A percentile compares a stretch with the other conserved stretches of the same genome.
These are phyloP conservation scores for Abramis brama DNA, from an alignment of 2,113 vertebrate genomes.

Conservation along the genomic window DNA sequence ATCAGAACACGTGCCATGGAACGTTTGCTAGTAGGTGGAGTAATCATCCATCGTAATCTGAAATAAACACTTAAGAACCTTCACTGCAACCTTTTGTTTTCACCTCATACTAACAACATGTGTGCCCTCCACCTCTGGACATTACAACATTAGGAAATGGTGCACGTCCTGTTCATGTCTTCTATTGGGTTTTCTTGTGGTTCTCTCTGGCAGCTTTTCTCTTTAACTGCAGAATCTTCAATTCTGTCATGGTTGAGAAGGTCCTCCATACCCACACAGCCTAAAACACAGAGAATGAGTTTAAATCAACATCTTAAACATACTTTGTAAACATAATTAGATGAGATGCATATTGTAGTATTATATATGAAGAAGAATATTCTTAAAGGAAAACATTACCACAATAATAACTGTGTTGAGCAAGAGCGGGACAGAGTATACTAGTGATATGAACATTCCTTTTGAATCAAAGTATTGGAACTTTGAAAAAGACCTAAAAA, in stretches of 20 bases:
- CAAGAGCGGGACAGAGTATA: constrained; percentile 88
- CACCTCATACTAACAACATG: too few species aligned
- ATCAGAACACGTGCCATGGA: background rate
- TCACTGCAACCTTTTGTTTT: background rate
- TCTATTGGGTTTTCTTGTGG: constrained; percentile 70
- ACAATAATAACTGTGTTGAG: constrained; percentile 90
- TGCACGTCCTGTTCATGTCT: constrained; percentile 8
- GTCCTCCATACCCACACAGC: constrained; percentile 88
- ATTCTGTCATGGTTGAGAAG: constrained; percentile 87
- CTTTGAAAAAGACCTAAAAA: constrained; percentile 84
- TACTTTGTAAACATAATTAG: background rate
- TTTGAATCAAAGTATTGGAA: constrained; percentile 97
- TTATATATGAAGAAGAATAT: background rate
- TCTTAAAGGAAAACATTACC: constrained; percentile 74
- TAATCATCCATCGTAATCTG: background rate
- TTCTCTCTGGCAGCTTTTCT: constrained; percentile 74
- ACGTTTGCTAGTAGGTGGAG: too few species aligned
- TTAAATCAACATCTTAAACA: background rate
- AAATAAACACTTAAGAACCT: background rate
- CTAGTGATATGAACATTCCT: constrained; percentile 96
- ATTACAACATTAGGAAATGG: background rate
- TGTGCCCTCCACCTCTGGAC: background rate
- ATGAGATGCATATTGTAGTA: background rate
- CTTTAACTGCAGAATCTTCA: constrained; percentile 84
- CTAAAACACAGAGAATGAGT: constrained; percentile 67